phyloP scores from a whole-genome alignment of 2,888 invertebrate species.

The Melieria crassipennis region DNA sequence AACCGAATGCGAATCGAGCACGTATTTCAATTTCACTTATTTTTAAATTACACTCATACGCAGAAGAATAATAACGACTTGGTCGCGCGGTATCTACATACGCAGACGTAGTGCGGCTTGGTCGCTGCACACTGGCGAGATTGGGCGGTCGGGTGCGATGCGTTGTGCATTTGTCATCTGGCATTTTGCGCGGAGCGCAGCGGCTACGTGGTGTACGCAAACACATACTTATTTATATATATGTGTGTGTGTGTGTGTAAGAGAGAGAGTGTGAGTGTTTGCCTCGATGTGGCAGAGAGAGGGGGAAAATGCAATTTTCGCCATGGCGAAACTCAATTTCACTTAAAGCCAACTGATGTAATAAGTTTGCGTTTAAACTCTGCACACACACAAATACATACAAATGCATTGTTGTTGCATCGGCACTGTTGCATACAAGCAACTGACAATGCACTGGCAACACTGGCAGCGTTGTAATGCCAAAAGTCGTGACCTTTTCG shows the following conservation, averaged over 20 bases:
- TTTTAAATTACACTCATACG: constrained; percentile 31
- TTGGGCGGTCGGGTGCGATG: too few relatives aligned
- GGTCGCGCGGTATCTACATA: neutral
- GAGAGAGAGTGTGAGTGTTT: too few relatives aligned
- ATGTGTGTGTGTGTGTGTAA: neutral
- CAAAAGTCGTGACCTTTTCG: constrained; percentile 21
- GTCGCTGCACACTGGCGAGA: too few relatives aligned
- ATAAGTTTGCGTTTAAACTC: constrained; percentile 32
- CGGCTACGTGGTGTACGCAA: neutral
- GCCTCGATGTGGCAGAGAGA: neutral
- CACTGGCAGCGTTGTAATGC: constrained; percentile 11
- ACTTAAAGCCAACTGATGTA: constrained; percentile 32
- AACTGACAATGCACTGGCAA: neutral
- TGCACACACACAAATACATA: constrained; percentile 3
- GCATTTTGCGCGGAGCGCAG: neutral
- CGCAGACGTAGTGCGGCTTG: too few relatives aligned
- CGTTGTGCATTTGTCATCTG: too few relatives aligned
- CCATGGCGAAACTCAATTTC: constrained; percentile 25
- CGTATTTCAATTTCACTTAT: constrained; percentile 37
- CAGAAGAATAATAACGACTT: constrained; percentile 13
- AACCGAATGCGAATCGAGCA: constrained; percentile 17
- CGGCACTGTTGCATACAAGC: neutral
- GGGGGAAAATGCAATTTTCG: constrained; percentile 29
- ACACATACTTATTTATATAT: neutral
- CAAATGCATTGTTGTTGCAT: neutral